Evolutionary conservation across 2,797 vertebrate genomes (phyloP).

Genomic region (Peromyscus attwateri): DNA sequence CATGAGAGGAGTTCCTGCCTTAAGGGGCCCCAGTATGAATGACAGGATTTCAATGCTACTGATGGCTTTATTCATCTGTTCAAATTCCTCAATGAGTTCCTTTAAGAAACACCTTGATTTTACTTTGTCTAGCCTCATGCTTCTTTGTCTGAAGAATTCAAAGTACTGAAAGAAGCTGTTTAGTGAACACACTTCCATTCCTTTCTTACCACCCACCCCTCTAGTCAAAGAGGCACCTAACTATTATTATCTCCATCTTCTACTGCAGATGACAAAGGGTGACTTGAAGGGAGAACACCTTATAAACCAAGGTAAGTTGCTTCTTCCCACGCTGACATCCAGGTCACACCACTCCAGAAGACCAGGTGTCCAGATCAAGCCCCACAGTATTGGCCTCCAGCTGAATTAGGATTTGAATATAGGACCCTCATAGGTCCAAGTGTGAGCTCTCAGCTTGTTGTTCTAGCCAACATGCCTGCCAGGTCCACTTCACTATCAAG

Average conservation of each 20-base stretch:
- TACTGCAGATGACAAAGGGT: background rate
- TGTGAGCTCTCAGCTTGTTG: background rate
- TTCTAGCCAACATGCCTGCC: background rate
- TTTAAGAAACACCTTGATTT: conserved; percentile 47
- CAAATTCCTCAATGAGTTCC: background rate
- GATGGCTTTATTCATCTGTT: background rate
- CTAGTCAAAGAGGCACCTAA: background rate
- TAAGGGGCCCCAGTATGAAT: background rate
- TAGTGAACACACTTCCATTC: background rate
- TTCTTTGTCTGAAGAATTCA: conserved; percentile 35
- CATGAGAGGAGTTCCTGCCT: background rate
- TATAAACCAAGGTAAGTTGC: background rate
- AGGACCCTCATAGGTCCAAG: background rate
- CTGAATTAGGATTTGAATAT: background rate
- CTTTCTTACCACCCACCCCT: background rate
- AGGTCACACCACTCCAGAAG: background rate
- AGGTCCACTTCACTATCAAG: background rate
- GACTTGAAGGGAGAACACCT: background rate
- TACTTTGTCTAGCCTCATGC: conserved; percentile 8
- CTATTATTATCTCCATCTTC: background rate
- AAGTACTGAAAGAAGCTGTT: conserved; percentile 5
- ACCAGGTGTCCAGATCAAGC: background rate
- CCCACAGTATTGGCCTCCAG: background rate
- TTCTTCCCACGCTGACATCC: background rate
- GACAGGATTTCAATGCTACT: conserved; percentile 6